Evolutionary conservation across 1,140 invertebrate genomes (phyloP).

Genomic region (Zophobas atratus): DNA sequence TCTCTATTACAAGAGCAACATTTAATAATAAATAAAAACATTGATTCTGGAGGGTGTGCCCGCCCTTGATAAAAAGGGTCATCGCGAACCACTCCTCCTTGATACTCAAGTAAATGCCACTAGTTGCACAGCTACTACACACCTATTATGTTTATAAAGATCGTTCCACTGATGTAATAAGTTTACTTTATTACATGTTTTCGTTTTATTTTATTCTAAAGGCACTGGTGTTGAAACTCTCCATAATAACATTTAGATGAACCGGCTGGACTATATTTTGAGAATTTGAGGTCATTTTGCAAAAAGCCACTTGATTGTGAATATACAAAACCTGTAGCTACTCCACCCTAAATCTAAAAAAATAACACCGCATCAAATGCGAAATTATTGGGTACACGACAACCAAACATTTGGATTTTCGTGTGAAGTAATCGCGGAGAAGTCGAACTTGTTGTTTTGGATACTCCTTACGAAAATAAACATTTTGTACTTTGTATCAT

Average conservation of each 20-base stretch:
- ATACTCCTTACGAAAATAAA: slow-evolving; percentile 30
- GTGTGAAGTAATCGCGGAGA: background rate
- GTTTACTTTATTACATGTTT: slow-evolving; percentile 31
- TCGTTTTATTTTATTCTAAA: slow-evolving; percentile 23
- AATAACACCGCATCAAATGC: no score
- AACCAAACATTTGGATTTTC: background rate
- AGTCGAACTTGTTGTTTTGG: slow-evolving; percentile 23
- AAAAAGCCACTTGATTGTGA: background rate
- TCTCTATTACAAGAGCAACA: background rate
- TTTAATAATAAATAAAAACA: background rate
- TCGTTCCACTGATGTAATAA: slow-evolving; percentile 35
- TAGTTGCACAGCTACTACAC: slow-evolving; percentile 35
- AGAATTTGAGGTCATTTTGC: background rate
- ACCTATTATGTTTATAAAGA: slow-evolving; percentile 29
- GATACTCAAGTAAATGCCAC: slow-evolving; percentile 34
- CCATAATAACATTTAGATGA: slow-evolving; percentile 32
- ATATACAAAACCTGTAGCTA: background rate
- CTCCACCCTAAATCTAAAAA: no score
- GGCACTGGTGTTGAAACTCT: slow-evolving; percentile 21
- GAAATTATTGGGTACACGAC: no score
- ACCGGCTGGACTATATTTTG: slow-evolving; percentile 4
- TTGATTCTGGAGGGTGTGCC: slow-evolving; percentile 8
- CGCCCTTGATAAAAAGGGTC: slow-evolving; percentile 37
- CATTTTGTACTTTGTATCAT: slow-evolving; percentile 27
- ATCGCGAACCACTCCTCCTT: slow-evolving; percentile 31